Evolutionary conservation across 2,797 vertebrate species (phyloP).

Genomic region (Brachyrhaphis roseni): DNA sequence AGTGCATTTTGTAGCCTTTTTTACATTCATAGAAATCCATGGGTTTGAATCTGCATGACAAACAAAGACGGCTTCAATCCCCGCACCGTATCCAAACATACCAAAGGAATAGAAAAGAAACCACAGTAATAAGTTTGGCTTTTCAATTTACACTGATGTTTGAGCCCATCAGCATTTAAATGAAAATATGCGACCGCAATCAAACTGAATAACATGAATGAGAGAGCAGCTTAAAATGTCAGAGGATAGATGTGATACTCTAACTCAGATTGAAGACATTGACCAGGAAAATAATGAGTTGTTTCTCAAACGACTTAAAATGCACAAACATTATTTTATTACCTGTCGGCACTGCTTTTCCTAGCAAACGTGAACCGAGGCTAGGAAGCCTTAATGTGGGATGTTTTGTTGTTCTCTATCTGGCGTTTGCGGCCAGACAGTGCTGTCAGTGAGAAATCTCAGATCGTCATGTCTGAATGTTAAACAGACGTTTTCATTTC

Average conservation of each 20-base stretch:
- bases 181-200: constrained; percentile 78
- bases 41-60: constrained; percentile 64
- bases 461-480: neutral
- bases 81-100: constrained; percentile 50
- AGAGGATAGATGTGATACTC: constrained; percentile 38
- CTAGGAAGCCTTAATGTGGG: neutral
- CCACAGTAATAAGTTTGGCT: constrained; percentile 55
- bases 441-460: neutral
- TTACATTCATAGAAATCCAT: constrained; percentile 79
- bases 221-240: constrained; percentile 34
- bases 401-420: neutral
- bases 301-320: neutral
- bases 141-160: constrained; percentile 72
- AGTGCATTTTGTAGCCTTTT: constrained; percentile 67
- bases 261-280: constrained; percentile 26
- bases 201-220: constrained; percentile 63
- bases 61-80: constrained; percentile 62
- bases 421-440: neutral
- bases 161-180: constrained; percentile 81
- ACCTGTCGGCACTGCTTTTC: constrained; percentile 30
- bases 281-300: constrained; percentile 15
- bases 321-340: constrained; percentile 26
- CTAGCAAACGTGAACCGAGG: constrained; percentile 33
- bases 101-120: neutral
- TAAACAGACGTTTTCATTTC: neutral